Conservation (phyloP, 1,140 invertebrate species). For the Apis dorsata region DNA sequence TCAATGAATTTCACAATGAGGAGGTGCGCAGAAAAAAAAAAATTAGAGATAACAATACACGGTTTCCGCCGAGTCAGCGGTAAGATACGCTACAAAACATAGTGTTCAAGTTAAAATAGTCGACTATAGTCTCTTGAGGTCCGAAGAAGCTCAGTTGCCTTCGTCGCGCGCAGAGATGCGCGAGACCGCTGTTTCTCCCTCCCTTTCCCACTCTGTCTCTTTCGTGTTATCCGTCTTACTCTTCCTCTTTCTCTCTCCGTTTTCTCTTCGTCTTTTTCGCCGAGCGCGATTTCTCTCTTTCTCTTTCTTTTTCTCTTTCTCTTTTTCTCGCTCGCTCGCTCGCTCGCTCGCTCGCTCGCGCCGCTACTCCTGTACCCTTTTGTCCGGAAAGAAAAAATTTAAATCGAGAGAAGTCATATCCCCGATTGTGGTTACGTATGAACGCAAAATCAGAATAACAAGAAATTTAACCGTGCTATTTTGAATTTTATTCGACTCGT, state of each 20-base stretch:
- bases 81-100: slow-evolving; percentile 47
- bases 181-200: slow-evolving; percentile 43
- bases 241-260: background rate
- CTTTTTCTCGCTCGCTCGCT: slow-evolving; percentile 15
- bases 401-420: slow-evolving; percentile 56
- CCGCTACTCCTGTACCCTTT: slow-evolving; percentile 52
- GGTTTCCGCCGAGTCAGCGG: slow-evolving; percentile 28
- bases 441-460: slow-evolving; percentile 39
- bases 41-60: slow-evolving; percentile 27
- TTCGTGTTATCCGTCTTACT: slow-evolving; percentile 19
- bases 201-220: slow-evolving; percentile 7
- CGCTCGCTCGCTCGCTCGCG: slow-evolving; percentile 25
- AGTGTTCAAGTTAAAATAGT: slow-evolving; percentile 59
- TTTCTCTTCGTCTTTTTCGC: slow-evolving; percentile 13
- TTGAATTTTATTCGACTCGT: background rate
- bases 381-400: slow-evolving; percentile 59
- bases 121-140: slow-evolving; percentile 54
- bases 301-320: background rate
- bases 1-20: background rate
- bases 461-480: slow-evolving; percentile 38
- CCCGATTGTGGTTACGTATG: slow-evolving; percentile 37
- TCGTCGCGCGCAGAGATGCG: slow-evolving; percentile 56
- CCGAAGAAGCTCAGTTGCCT: slow-evolving; percentile 57
- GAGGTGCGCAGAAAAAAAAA: background rate
- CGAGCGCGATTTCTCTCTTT: background rate